Evolutionary conservation across 2,888 invertebrate species (phyloP).

Genomic region (Eupithecia centaureata): DNA sequence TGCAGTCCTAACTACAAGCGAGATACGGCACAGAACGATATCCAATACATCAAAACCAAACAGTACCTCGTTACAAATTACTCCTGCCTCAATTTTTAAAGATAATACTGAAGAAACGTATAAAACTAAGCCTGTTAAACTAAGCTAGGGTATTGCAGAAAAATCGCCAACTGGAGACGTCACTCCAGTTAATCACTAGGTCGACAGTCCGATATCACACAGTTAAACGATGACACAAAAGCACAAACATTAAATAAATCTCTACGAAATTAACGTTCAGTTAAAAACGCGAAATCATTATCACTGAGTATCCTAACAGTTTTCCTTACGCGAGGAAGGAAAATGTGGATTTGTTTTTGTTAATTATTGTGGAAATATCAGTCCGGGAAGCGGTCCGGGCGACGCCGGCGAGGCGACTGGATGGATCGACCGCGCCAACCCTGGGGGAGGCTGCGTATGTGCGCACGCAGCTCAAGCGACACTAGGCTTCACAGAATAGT

Average conservation of each 20-base stretch:
- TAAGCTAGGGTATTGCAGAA: constrained; percentile 58
- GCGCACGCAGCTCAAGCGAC: constrained; percentile 55
- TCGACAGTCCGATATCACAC: constrained; percentile 29
- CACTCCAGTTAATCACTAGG: constrained; percentile 40
- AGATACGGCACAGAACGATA: constrained; percentile 69
- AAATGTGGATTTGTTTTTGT: constrained; percentile 69
- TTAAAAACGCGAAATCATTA: constrained; percentile 76
- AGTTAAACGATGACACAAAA: constrained; percentile 42
- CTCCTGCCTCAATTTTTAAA: constrained; percentile 56
- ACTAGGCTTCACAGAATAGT: constrained; percentile 44
- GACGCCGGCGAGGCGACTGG: constrained; percentile 80
- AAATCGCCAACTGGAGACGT: constrained; percentile 55
- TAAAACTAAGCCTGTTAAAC: constrained; percentile 71
- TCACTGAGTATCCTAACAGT: constrained; percentile 57
- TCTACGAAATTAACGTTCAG: constrained; percentile 77
- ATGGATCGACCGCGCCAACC: constrained; percentile 80
- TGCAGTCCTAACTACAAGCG: constrained; percentile 75
- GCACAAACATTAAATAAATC: constrained; percentile 54
- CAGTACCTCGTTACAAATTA: constrained; percentile 70
- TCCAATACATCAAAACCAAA: constrained; percentile 76
- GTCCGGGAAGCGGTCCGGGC: constrained; percentile 73
- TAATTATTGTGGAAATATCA: constrained; percentile 53
- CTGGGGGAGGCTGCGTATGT: constrained; percentile 81
- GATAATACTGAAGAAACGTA: constrained; percentile 53
- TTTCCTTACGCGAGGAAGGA: constrained; percentile 73